phyloP scores from a whole-genome alignment of 2,888 invertebrate species.

The Tanaodytes sp. region DNA sequence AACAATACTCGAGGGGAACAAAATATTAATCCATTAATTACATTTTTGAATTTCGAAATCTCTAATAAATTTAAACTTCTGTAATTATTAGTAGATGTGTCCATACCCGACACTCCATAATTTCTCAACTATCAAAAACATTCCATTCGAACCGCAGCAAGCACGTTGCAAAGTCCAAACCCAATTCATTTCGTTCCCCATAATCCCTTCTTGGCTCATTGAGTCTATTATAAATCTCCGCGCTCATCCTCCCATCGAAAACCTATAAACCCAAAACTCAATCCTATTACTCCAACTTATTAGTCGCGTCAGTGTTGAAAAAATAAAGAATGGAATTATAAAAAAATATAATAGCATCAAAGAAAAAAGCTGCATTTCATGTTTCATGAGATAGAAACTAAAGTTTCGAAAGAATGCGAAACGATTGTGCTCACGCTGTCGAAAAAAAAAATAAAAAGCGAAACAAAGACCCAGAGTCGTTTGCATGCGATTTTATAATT shows the following conservation, averaged over 20 bases:
- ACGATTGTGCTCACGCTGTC: no score
- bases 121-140: conserved; percentile 37
- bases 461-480: no score
- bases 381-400: no score
- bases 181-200: conserved; percentile 36
- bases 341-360: no score
- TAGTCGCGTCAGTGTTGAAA: conserved; percentile 19
- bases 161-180: conserved; percentile 27
- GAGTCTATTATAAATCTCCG: conserved; percentile 38
- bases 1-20: no score
- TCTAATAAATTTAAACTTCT: conserved; percentile 18
- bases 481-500: no score
- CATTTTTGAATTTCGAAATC: no score
- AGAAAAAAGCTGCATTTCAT: no score
- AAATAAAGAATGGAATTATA: conserved; percentile 9
- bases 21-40: no score
- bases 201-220: conserved; percentile 39
- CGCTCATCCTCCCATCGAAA: conserved; percentile 35
- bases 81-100: conserved; percentile 18
- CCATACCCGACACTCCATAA: conserved; percentile 11
- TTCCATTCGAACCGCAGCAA: conserved; percentile 29
- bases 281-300: conserved; percentile 33
- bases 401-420: no score
- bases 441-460: no score
- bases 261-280: conserved; percentile 39